Percentiles rank a stretch among this genome's conserved stretches.
These are phyloP conservation scores for Arge pagana DNA, from an alignment of 2,888 invertebrate genomes.

Conservation along the genomic window DNA sequence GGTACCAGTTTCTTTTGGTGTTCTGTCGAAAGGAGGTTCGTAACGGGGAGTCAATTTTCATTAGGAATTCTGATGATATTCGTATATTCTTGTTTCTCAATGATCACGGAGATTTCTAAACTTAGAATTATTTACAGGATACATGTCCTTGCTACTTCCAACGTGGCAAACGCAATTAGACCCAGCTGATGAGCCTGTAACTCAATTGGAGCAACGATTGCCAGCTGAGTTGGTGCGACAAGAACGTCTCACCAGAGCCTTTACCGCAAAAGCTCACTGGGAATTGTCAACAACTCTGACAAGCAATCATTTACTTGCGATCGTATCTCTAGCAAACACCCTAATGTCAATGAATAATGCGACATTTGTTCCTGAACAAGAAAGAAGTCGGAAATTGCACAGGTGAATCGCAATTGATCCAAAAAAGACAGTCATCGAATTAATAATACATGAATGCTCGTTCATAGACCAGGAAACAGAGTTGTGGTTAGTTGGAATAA, in stretches of 20 bases:
- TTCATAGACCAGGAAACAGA: slow-evolving; percentile 66
- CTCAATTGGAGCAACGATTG: slow-evolving; percentile 62
- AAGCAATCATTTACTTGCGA: slow-evolving; percentile 92
- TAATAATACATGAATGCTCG: neutral
- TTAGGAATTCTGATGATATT: too few relatives aligned
- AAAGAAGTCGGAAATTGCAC: slow-evolving; percentile 77
- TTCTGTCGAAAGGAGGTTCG: slow-evolving; percentile 86
- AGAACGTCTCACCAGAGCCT: slow-evolving; percentile 79
- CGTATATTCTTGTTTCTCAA: too few relatives aligned
- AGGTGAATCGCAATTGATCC: slow-evolving; percentile 59
- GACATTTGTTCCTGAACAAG: slow-evolving; percentile 88
- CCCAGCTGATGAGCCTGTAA: slow-evolving; percentile 49
- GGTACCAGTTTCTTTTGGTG: slow-evolving; percentile 94
- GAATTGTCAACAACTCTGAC: slow-evolving; percentile 93
- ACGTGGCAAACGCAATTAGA: slow-evolving; percentile 75
- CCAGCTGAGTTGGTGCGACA: slow-evolving; percentile 75
- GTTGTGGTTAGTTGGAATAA: slow-evolving; percentile 70
- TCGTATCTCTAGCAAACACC: slow-evolving; percentile 94
- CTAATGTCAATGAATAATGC: slow-evolving; percentile 98
- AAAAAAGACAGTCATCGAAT: neutral
- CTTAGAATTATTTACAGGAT: slow-evolving; percentile 60
- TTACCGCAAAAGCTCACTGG: slow-evolving; percentile 91
- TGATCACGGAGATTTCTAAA: too few relatives aligned
- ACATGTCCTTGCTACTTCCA: slow-evolving; percentile 92
- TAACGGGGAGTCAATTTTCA: neutral